Evolutionary conservation across 2,113 vertebrate genomes (phyloP), one percentile per base, ranked within the genome.

Genomic region (Calyptomena viridis): DNA sequence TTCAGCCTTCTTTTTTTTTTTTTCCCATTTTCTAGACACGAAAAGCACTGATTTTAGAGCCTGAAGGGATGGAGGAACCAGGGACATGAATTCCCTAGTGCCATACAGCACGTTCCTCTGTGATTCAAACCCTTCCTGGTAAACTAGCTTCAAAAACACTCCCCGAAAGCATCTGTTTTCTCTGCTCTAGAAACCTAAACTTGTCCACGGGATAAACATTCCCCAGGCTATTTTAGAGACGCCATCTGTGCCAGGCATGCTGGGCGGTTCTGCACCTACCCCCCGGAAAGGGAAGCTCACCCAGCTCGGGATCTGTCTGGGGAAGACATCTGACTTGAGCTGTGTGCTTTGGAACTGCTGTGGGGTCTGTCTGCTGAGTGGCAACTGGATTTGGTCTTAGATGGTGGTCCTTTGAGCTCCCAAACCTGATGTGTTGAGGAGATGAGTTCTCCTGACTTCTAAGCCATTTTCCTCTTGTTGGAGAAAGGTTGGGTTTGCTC

Each of bases 161-260:
- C 84, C 93, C 69, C 0, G 6, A 94, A 92, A 94, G 94, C 95
- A 96, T 97, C 95, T 97, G 95, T 87, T 95, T 96, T 89, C 77
- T 72, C 74, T 94, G 94, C 93, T 95, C 93, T 75, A 96, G 93
- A 95, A 96, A 95, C 93, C 91, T 95, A 95, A 97, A 97, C 91
- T 94, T 68, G 87, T 79, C 84, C 78, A 79, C 3, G 21, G 84
- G 87, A 82, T 56, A 89, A 95, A 94, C 84, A 92, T 89, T 95
- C 78, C 74, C 74, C 30, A 7, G 62, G 77, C 91, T 96, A 95
- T 96, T 97, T 97, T 96, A 64, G 84, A 96, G 96, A 64, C 20
- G 4, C 96, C 95, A 95, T 97, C 96, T 97, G 95, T 93, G 86
- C 86, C 0, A 33, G 72, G 74, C 0, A 40, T 4, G 9, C 71